phyloP scores from a whole-genome alignment of 2,113 vertebrate genomes.

The Penelope pileata region DNA sequence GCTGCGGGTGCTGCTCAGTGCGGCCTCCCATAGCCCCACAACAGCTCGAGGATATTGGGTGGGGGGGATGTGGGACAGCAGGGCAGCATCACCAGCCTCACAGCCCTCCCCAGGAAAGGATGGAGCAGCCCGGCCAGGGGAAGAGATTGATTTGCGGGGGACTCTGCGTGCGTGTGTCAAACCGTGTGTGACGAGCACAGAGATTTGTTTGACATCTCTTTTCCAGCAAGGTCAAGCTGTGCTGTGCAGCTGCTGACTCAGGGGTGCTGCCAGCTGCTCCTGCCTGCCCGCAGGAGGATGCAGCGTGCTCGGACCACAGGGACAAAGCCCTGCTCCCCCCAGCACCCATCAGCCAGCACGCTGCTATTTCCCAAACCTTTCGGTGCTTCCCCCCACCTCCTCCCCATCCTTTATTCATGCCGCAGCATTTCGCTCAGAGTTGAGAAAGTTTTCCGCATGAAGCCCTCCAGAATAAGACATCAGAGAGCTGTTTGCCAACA shows the following conservation, averaged over 20 bases:
- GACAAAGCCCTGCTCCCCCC: rapidly evolving
- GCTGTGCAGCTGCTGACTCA: neutral
- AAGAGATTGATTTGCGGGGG: neutral
- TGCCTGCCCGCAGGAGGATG: neutral
- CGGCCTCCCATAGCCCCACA: neutral
- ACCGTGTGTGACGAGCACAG: neutral
- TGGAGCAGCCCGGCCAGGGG: neutral
- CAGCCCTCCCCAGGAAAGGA: neutral
- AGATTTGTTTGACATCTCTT: slow-evolving; percentile 57
- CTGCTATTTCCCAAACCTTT: neutral
- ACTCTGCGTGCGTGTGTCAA: neutral
- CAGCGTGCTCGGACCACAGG: neutral
- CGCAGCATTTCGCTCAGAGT: neutral
- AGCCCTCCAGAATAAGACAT: neutral
- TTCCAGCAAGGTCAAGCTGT: slow-evolving; percentile 41
- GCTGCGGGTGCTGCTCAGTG: neutral
- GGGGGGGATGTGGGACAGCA: neutral
- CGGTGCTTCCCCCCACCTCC: neutral
- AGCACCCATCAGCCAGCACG: rapidly evolving
- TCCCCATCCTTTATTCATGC: neutral
- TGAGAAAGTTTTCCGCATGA: neutral
- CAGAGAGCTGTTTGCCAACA: neutral
- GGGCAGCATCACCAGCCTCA: rapidly evolving
- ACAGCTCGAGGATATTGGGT: neutral
- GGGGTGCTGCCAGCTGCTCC: neutral